A percentile compares a stretch with the other conserved stretches of the same genome.
These are phyloP conservation scores for Synergus japonicus DNA, from an alignment of 2,888 invertebrate species.

Conservation along the genomic window DNA sequence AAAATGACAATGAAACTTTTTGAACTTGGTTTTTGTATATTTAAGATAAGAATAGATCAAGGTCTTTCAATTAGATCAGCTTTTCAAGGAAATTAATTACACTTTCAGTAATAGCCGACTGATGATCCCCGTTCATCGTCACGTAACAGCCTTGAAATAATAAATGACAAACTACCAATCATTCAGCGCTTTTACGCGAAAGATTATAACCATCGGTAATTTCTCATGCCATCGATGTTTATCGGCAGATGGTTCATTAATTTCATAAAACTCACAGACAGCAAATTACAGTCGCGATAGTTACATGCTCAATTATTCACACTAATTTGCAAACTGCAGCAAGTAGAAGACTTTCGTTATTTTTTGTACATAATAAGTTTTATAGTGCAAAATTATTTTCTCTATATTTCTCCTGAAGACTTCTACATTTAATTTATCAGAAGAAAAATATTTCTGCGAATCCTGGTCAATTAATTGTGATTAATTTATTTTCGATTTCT, in stretches of 20 bases:
- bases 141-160: slow-evolving; percentile 17
- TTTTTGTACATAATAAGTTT: no score
- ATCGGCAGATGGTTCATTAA: background rate
- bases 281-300: background rate
- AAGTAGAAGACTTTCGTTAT: no score
- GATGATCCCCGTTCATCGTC: background rate
- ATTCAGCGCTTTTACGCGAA: slow-evolving; percentile 3
- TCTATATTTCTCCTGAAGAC: no score
- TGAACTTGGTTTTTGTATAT: no score
- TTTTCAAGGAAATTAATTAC: slow-evolving; percentile 6
- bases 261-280: slow-evolving; percentile 2
- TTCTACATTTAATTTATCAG: no score
- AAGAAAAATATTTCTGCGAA: no score
- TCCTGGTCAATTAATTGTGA: no score
- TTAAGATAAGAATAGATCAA: no score
- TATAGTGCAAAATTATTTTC: no score
- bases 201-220: background rate
- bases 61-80: no score
- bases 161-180: slow-evolving; percentile 19
- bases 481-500: no score
- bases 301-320: background rate
- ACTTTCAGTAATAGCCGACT: slow-evolving; percentile 1
- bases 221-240: slow-evolving; percentile 1
- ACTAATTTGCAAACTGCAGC: background rate
- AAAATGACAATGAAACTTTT: no score